These are phyloP conservation scores for Puntigrus tetrazona DNA, from an alignment of 2,113 vertebrate species.

Conservation along the genomic window DNA sequence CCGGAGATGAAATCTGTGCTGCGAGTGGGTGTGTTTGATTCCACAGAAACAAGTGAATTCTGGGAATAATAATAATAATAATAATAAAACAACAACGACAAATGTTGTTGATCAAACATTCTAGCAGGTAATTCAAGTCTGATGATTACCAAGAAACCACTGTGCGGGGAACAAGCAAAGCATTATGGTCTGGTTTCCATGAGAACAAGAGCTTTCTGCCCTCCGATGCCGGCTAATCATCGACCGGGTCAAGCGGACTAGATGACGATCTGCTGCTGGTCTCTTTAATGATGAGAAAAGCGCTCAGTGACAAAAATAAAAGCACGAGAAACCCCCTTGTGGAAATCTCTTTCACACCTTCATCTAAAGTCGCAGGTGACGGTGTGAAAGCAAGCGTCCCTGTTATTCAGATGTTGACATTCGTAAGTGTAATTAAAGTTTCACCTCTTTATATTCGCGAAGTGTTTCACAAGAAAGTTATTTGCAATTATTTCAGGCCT, in stretches of 20 bases:
- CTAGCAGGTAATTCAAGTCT: background rate
- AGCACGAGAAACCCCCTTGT: background rate
- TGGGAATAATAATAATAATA: background rate
- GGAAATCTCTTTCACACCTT: background rate
- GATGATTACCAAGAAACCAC: background rate
- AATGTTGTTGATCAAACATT: too few species aligned
- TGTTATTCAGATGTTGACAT: background rate
- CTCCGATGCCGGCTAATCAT: conserved; percentile 65
- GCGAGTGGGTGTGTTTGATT: conserved; percentile 38
- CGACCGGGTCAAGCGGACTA: background rate
- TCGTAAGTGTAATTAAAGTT: background rate
- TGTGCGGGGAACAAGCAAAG: background rate
- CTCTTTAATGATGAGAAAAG: background rate
- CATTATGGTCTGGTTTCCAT: conserved; percentile 65
- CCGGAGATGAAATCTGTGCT: conserved; percentile 13
- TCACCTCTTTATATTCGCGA: background rate
- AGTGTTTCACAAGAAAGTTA: background rate
- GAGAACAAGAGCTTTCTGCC: conserved; percentile 69
- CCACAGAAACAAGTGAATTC: background rate
- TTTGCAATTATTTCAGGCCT: conserved; percentile 57
- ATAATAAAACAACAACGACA: too few species aligned
- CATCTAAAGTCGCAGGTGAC: background rate
- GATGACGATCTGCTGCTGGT: background rate
- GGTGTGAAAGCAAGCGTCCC: background rate
- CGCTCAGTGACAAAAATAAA: background rate